Base-by-base conservation (phyloP, 2,888 invertebrate genomes). In the Tiliacea aurago region DNA sequence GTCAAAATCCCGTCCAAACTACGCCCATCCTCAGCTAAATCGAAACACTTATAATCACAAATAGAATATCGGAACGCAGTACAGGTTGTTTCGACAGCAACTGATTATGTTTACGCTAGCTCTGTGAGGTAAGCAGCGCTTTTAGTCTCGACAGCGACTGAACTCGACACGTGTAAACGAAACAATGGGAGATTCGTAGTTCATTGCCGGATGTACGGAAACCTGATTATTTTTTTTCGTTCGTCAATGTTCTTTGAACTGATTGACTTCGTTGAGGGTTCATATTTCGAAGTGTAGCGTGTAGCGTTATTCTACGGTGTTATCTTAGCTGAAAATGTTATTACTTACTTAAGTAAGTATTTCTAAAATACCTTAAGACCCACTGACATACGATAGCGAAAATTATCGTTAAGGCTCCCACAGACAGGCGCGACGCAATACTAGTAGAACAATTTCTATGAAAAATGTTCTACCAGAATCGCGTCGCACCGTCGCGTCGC, bases 101-200 rank as follows among this genome's bases (percentile, higher is more conserved):
- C 70, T 43, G 56, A 80, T 75, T 75, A 69, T 85, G 73, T 85
- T 85, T 80, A 83, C 70, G 45, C 45, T 56, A 74, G 11, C 41
- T 20, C 28, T 0, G 58, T 56, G 67, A 80, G 72, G 51, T 73
- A 61, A 74, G 70, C 70, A 83, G 73, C n/a, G 56, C 2, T 61
- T 49, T 67, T 59, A 56, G 83, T 82, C 67, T 28, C 55, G 67
- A 82, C 55, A 82, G 78, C 59, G 4, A 18, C 15, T 47, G 7
- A 28, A 55, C 20, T 37, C 33, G 55, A n/a, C 59, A 65, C 49
- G 43, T 58, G 73, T 58, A 58, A 41, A 64, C 15, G 2, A 6
- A 41, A 58, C 73, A 58, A 72, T 53, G 20, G 45, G 33, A 43
- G 28, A 47, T 75, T 45, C 11, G 51, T 28, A 37, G 68, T 70